Evolutionary conservation across 2,888 invertebrate genomes (phyloP), one percentile per base, ranked within the genome.

Genomic region (Phyllotreta cruciferae): DNA sequence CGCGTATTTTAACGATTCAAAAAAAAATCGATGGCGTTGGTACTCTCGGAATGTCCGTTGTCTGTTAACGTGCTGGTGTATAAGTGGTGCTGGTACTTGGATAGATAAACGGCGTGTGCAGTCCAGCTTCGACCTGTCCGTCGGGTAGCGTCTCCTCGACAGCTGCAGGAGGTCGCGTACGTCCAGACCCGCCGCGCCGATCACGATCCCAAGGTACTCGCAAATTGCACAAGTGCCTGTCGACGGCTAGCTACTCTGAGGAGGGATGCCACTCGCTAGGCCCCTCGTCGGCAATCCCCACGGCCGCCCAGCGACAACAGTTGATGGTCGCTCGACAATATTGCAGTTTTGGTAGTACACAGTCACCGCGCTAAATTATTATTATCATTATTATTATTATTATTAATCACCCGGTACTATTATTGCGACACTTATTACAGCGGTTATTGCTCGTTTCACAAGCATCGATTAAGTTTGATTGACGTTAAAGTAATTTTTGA

Each of bases 161-260:
- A 71, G 63, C 69, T 70, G 70, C 72, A 66, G 72, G 70, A 67
- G 76, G 78, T 65, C 79, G 82, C 75, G 76, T 78, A 74, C 78
- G 84, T 76, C 82, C 83, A 75, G 89, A 88, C 76, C 85, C 86
- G 73, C 88, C 91, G 82, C 90, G 74, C 64, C 91, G 93, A 82
- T 92, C 93, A 82, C 92, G 93, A 85, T 93, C 93, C 84, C 95
- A 95, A 93, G 95, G 94, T 92, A 94, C 92, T 88, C 90, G 91
- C 86, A 91, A 90, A 87, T 90, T 92, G 85, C 91, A 92, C 88
- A 92, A 92, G 89, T 92, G 92, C 88, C 90, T 92, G 85, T 92
- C 92, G 84, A 90, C 92, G 81, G 91, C 91, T 84, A 90, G 90
- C 84, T 90, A 91, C 87, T 89, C 89, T 83, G 90, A 87, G 82